Base-by-base conservation (phyloP, 2,888 invertebrate species). In the Sinopyrophorus schimmeli region DNA sequence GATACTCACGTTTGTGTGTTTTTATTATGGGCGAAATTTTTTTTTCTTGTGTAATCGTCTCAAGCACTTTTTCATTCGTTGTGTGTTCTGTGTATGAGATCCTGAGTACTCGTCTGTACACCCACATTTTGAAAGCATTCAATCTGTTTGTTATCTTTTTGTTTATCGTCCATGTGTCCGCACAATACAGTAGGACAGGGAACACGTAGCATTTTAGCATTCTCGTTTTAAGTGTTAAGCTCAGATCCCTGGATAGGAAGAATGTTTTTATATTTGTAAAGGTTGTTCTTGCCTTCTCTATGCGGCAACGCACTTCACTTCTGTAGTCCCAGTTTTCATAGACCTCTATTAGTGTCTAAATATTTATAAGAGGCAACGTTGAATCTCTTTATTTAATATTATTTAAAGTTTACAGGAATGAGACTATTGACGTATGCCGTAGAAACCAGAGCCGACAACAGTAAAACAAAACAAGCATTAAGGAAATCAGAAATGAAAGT, bases 181-280 rank as follows among this genome's bases (percentile, higher is more conserved):
- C 26, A 26, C 26, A 26, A 26, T 26, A 26, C 26, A 26, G 26
- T 7, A 10, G 3, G 20, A 6, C 20, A 20, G 20, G 20, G 6
- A 20, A 20, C 6, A 20, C 20, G 6, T 20, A 20, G 20, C 20
- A 20, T 20, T 20, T 20, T 6, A 20, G 20, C 20, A 20, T 20
- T 20, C 5, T 20, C 6, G 9, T 10, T 26, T 9, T 31, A 31
- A 31, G 31, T 9, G 16, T 31, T 16, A 31, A 4, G 31, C 31
- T 31, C 17, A 31, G 15, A 15, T 14, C 16, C 17, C 31, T 14
- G 31, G 31, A 31, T 31, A 31, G 16, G 17, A 31, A 16, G 15
- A 16, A 27, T 31, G 15, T 31, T 31, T 16, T 16, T 17, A 31
- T 31, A 15, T 31, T 31, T 31, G 17, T 31, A 31, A 31, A 31